Base-by-base conservation (phyloP, 1,140 invertebrate species). In the Antheraea mylitta region DNA sequence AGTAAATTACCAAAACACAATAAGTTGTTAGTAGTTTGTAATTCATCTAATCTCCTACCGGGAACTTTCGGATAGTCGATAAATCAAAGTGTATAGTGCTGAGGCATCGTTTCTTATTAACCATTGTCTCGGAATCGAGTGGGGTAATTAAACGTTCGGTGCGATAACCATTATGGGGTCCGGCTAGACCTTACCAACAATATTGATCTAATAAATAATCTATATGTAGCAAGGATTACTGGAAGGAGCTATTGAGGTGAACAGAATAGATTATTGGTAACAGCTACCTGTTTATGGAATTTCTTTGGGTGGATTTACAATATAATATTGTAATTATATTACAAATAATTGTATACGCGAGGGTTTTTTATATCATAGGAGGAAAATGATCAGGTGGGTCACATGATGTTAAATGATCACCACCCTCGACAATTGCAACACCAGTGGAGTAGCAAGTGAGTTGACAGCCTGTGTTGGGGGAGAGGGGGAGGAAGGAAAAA, bases 201-300 rank as follows among this genome's bases (percentile, higher is more conserved):
- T 89, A 89, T 89, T 89, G 84, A 86, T 86, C 83, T 80, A 82
- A 89, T 89, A 89, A 89, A 89, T 89, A 85, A 84, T 81, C 77
- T 72, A 76, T 76, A 81, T 79, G 76, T 69, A 77, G 71, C 78
- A 75, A 76, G 78, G 80, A 84, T 86, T 83, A 83, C 83, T 75
- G 81, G 70, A 77, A 80, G 73, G 64, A 71, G 73, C 75, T 75
- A 53, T 84, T 73, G 75, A 75, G 79, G 75, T 72, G 73, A 78
- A 61, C 45, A 16, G 45, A 53, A 77, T 78, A 70, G 58, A 74
- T 78, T 30, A 30, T 60, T 60, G 10, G 18, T 60, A 16, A 0
- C 0, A 30, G 18, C 18, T 60, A 60, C 10, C 22, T 30, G 18
- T 19, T 22, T 22, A 60, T 60, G 59, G 9, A 60, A 60, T 19